A percentile compares a stretch with the other conserved stretches of the same genome.
Evolutionary conservation across 1,140 invertebrate species (phyloP).

Genomic region (Agraylea sexmaculata): DNA sequence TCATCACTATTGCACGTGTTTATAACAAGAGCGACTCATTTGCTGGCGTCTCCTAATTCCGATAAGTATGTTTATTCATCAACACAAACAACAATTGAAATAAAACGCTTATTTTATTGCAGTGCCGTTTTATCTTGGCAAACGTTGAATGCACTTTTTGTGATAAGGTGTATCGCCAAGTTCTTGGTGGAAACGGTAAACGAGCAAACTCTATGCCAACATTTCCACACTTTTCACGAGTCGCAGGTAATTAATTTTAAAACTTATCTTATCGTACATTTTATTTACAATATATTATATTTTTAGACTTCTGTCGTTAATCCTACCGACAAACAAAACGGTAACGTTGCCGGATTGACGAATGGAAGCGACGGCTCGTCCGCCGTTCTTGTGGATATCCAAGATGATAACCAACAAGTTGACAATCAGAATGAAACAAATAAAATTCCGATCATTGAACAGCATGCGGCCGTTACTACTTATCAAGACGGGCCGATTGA

Average conservation of each 20-base stretch:
- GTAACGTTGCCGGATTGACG: constrained; percentile 2
- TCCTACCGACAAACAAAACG: constrained; percentile 10
- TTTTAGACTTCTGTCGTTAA: constrained; percentile 1
- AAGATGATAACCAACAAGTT: background rate
- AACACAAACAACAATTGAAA: constrained; percentile 9
- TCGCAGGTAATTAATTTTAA: constrained; percentile 6
- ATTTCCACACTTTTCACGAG: constrained; percentile 36
- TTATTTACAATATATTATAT: background rate
- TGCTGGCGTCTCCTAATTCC: constrained; percentile 70
- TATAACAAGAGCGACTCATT: constrained; percentile 60
- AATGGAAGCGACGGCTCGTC: background rate
- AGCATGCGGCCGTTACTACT: background rate
- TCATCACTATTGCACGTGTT: constrained; percentile 76
- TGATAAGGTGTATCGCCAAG: constrained; percentile 78
- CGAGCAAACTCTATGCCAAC: constrained; percentile 61
- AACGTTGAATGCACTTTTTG: constrained; percentile 86
- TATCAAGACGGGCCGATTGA: constrained; percentile 38
- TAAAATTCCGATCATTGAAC: too few species aligned
- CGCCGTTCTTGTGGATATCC: background rate
- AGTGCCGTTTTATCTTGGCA: constrained; percentile 91
- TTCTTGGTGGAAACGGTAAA: constrained; percentile 73
- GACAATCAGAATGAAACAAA: background rate
- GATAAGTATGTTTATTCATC: constrained; percentile 63
- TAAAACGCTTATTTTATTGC: constrained; percentile 23
- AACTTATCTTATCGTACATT: background rate